Percentiles rank a stretch among this genome's conserved stretches.
Evolutionary conservation across 1,140 invertebrate species (phyloP).

Genomic region (Drosophila nigromelanica): DNA sequence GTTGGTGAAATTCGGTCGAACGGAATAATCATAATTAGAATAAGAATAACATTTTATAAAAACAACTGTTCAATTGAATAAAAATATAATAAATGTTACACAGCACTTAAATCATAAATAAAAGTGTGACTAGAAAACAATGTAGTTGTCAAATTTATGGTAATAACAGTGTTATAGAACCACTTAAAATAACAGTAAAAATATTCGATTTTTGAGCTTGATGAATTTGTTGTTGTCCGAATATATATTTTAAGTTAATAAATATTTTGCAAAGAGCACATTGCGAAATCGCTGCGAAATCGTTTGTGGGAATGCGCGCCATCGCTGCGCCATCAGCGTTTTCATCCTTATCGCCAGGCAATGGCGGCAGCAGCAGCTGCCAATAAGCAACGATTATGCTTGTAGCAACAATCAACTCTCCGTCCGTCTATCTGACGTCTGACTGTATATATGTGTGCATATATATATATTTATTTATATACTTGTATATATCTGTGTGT

Average conservation of each 20-base stretch:
- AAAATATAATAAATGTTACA: neutral
- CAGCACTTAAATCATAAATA: no score
- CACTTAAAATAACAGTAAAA: no score
- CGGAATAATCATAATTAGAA: neutral
- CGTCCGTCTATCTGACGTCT: constrained; percentile 22
- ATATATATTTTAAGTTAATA: no score
- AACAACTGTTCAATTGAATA: neutral
- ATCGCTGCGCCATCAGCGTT: constrained; percentile 66
- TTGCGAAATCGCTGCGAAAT: constrained; percentile 1
- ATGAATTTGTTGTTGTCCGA: no score
- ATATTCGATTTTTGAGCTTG: no score
- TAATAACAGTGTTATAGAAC: no score
- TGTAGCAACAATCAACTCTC: constrained; percentile 71
- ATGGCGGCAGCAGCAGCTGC: constrained; percentile 63
- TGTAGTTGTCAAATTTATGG: no score
- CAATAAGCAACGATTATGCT: constrained; percentile 80
- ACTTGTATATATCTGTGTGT: constrained; percentile 21
- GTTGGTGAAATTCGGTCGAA: neutral
- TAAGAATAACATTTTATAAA: neutral
- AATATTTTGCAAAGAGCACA: neutral
- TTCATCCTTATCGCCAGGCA: constrained; percentile 62
- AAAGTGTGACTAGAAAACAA: no score
- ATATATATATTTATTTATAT: neutral
- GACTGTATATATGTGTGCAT: constrained; percentile 3
- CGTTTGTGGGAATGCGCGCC: neutral